Evolutionary conservation across 1,140 invertebrate species (phyloP).

Genomic region (Trichoplusia ni): DNA sequence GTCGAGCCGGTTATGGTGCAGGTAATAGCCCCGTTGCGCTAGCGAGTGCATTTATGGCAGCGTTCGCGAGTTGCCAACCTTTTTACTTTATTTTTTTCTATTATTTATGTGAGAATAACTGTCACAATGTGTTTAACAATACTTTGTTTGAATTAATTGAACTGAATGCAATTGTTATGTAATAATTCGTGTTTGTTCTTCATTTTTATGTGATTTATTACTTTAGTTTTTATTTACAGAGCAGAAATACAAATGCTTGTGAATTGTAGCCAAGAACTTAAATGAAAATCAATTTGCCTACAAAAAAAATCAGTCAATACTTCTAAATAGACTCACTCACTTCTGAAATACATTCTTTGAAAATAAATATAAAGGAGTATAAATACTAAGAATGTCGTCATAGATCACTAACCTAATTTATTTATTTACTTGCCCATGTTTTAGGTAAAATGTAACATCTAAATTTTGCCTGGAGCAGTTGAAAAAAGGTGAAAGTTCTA

Average conservation of each 20-base stretch:
- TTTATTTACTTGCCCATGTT: neutral
- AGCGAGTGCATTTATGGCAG: conserved; percentile 78
- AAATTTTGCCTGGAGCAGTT: conserved; percentile 35
- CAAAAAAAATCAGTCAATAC: too few relatives aligned
- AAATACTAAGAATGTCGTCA: too few relatives aligned
- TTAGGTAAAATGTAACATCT: conserved; percentile 7
- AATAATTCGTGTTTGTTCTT: neutral
- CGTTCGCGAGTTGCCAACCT: conserved; percentile 67
- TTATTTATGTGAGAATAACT: conserved; percentile 50
- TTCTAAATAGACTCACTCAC: too few relatives aligned
- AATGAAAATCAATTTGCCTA: too few relatives aligned
- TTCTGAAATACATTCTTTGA: too few relatives aligned
- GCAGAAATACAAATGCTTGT: too few relatives aligned
- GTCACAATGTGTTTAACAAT: conserved; percentile 22
- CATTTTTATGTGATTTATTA: too few relatives aligned
- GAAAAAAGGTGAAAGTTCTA: conserved; percentile 64
- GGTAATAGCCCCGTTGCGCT: conserved; percentile 71
- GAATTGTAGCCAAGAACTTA: too few relatives aligned
- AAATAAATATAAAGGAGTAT: too few relatives aligned
- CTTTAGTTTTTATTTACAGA: too few relatives aligned
- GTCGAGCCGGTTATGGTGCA: conserved; percentile 25
- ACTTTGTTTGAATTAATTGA: neutral
- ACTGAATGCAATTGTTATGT: neutral
- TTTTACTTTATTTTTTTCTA: conserved; percentile 55
- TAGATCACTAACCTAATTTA: neutral